phyloP scores from a whole-genome alignment of 2,113 vertebrate genomes.

The Eretmochelys imbricata region DNA sequence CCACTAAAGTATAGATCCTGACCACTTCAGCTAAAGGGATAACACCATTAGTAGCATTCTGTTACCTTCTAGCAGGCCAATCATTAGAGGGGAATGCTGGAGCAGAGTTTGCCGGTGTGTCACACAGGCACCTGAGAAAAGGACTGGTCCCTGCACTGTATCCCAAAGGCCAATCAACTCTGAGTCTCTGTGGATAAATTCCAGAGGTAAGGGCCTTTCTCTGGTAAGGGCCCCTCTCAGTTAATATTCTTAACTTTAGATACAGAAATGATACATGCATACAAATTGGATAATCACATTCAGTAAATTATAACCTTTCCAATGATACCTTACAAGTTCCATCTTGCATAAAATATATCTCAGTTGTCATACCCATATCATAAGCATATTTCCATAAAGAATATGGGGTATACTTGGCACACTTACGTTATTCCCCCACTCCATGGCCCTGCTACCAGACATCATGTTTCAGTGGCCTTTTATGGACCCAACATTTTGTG shows the following conservation, averaged over 20 bases:
- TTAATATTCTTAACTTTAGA: too few relatives aligned
- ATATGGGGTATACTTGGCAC: neutral
- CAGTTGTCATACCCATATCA: too few relatives aligned
- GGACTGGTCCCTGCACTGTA: neutral
- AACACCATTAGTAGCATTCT: neutral
- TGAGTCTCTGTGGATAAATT: neutral
- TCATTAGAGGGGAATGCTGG: neutral
- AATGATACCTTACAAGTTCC: too few relatives aligned
- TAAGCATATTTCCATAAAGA: too few relatives aligned
- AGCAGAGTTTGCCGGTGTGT: rapidly evolving
- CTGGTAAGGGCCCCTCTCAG: neutral
- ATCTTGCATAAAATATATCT: too few relatives aligned
- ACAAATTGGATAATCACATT: too few relatives aligned
- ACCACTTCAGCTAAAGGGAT: neutral
- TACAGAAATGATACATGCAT: too few relatives aligned
- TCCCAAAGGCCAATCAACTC: neutral
- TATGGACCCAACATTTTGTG: neutral
- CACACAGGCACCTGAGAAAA: neutral
- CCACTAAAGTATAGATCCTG: neutral
- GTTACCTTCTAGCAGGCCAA: rapidly evolving
- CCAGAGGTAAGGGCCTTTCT: neutral
- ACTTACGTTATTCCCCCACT: neutral
- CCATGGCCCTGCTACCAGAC: neutral
- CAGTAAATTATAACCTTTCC: too few relatives aligned
- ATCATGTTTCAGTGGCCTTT: neutral